These are phyloP conservation scores for Ursus arctos DNA, from an alignment of 2,113 vertebrate genomes.

Conservation along the genomic window DNA sequence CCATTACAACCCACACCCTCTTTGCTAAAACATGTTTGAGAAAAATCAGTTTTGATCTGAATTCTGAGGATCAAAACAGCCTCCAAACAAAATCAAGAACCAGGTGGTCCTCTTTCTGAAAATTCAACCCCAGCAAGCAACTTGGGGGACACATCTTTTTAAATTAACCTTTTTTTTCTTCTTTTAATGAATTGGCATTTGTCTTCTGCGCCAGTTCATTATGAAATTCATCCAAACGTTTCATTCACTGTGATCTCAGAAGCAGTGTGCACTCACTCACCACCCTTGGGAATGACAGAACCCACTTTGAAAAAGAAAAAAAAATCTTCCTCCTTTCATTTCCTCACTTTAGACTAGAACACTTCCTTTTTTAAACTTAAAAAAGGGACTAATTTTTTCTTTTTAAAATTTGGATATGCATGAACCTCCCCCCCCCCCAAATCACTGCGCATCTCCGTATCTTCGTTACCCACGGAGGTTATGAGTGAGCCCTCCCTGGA, in stretches of 20 bases:
- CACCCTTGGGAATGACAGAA: background rate
- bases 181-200: conserved; percentile 40
- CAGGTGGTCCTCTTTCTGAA: conserved; percentile 24
- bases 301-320: background rate
- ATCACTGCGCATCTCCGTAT: background rate
- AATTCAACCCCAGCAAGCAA: background rate
- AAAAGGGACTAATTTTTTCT: conserved; percentile 29
- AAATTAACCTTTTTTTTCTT: conserved; percentile 17
- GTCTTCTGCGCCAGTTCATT: background rate
- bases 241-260: conserved; percentile 45
- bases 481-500: background rate
- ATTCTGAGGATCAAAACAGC: conserved; percentile 52
- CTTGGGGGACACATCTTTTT: background rate
- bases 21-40: conserved; percentile 7
- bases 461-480: background rate
- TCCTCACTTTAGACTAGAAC: conserved; percentile 32
- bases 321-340: conserved; percentile 19
- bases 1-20: background rate
- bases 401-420: background rate
- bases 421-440: background rate
- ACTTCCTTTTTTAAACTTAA: conserved; percentile 41
- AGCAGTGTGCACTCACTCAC: background rate
- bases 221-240: background rate
- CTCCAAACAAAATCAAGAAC: conserved; percentile 40
- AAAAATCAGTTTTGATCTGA: conserved; percentile 34